Conservation (phyloP, 1,140 invertebrate genomes). For the Musca domestica region DNA sequence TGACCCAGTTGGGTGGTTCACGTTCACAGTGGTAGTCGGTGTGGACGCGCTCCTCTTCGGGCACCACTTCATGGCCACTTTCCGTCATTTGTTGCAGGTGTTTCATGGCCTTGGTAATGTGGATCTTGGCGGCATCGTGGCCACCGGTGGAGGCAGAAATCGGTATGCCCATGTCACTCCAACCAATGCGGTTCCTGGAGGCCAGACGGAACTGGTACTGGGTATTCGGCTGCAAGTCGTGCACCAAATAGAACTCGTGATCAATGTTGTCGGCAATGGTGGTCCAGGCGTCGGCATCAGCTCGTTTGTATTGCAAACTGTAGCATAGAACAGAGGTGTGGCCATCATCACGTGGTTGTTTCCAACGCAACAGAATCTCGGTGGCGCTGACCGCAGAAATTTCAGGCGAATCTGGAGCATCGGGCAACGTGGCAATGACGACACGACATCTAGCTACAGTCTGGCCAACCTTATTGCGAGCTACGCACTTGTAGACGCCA, state of each 20-base stretch:
- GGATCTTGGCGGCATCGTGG: conserved; percentile 66
- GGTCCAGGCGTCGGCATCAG: conserved; percentile 80
- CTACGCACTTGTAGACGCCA: conserved; percentile 94
- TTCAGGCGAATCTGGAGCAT: conserved; percentile 83
- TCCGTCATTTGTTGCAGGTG: conserved; percentile 82
- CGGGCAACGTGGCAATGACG: conserved; percentile 72
- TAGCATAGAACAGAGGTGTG: conserved; percentile 83
- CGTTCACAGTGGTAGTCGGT: conserved; percentile 75
- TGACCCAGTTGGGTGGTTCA: conserved; percentile 70
- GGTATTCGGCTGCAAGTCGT: conserved; percentile 72
- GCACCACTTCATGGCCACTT: conserved; percentile 68
- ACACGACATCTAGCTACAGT: conserved; percentile 72
- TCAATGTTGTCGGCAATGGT: conserved; percentile 84
- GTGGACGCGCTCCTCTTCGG: conserved; percentile 62
- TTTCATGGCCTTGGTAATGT: conserved; percentile 75
- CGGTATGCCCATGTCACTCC: conserved; percentile 78
- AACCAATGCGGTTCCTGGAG: conserved; percentile 90
- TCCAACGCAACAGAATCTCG: conserved; percentile 86
- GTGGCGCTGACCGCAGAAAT: conserved; percentile 77
- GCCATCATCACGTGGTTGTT: conserved; percentile 79
- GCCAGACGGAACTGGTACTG: conserved; percentile 87
- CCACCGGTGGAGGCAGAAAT: conserved; percentile 69
- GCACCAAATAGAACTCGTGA: conserved; percentile 88
- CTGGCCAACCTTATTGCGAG: conserved; percentile 80
- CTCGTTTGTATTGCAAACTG: conserved; percentile 75